phyloP scores from a whole-genome alignment of 2,888 invertebrate genomes.

The Holacanthella duospinosa region DNA sequence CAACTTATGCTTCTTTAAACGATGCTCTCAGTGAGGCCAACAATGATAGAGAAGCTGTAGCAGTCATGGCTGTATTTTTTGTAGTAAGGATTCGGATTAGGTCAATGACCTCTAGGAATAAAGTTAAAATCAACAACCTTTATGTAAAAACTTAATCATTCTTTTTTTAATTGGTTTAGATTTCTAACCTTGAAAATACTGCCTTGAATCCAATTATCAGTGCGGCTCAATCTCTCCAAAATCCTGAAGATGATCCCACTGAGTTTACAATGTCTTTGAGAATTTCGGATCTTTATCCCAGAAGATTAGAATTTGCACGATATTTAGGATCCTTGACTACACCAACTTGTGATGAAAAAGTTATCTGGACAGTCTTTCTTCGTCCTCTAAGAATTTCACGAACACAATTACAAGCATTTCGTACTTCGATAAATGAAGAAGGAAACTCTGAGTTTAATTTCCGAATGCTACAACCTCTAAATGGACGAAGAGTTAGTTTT shows the following conservation, averaged over 20 bases:
- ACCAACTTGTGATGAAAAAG: constrained; percentile 6
- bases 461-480: neutral
- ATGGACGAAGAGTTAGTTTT: neutral
- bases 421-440: neutral
- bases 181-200: neutral
- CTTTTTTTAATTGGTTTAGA: neutral
- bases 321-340: constrained; percentile 6
- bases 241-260: neutral
- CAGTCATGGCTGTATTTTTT: constrained; percentile 5
- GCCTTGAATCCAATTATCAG: neutral
- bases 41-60: neutral
- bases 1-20: neutral
- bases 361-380: constrained; percentile 7
- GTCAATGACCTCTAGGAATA: neutral
- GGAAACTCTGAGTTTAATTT: neutral
- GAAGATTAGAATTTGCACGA: neutral
- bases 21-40: constrained; percentile 30
- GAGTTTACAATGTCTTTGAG: neutral
- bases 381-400: neutral
- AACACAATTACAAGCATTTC: neutral
- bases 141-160: neutral
- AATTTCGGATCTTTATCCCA: neutral
- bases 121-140: neutral
- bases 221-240: neutral
- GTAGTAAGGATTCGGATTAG: neutral